A percentile compares a stretch with the other conserved stretches of the same genome.
Conservation (phyloP, 2,113 vertebrate species). For the Panthera tigris region DNA sequence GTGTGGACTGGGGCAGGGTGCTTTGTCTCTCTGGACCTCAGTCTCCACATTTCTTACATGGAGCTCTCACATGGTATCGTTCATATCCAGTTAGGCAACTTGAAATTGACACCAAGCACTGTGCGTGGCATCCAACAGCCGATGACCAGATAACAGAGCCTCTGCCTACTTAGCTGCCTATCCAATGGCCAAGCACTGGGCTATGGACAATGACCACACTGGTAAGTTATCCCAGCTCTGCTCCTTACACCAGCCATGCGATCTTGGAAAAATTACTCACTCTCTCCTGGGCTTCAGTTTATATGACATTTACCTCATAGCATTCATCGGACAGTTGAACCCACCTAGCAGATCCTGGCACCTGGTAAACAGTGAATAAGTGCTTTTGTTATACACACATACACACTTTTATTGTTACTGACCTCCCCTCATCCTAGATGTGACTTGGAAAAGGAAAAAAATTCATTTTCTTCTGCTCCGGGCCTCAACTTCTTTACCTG, state of each 20-base stretch:
- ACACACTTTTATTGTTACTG: background rate
- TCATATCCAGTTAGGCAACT: background rate
- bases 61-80: background rate
- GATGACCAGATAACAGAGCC: background rate
- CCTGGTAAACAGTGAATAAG: background rate
- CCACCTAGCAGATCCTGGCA: background rate
- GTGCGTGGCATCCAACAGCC: background rate
- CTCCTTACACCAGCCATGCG: background rate
- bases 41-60: background rate
- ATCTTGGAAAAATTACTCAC: background rate
- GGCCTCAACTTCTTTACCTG: background rate
- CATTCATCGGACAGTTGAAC: background rate
- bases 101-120: background rate
- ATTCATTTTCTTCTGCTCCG: background rate
- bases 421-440: background rate
- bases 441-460: background rate
- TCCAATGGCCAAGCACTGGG: fast-evolving
- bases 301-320: background rate
- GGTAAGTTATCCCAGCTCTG: background rate
- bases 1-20: background rate
- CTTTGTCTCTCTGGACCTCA: background rate
- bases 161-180: background rate
- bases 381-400: background rate
- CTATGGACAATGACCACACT: fast-evolving
- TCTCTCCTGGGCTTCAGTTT: background rate